Conservation (phyloP, 2,113 vertebrate genomes). For the Trachemys scripta region DNA sequence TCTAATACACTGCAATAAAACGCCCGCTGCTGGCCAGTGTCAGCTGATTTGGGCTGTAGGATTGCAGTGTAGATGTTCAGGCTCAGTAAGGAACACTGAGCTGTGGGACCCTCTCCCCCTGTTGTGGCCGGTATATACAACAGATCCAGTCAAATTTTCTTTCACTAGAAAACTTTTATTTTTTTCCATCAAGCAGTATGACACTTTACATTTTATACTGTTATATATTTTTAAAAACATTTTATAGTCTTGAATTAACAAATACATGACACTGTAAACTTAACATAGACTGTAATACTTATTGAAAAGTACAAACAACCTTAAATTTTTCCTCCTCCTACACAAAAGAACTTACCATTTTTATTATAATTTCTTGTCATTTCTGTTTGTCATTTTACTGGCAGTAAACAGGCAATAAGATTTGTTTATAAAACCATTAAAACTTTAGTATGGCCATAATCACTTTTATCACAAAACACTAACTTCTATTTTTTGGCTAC, state of each 20-base stretch:
- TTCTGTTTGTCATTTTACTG: constrained; percentile 38
- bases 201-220: constrained; percentile 58
- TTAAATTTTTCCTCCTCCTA: neutral
- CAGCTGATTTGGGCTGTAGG: neutral
- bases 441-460: neutral
- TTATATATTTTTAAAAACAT: constrained; percentile 19
- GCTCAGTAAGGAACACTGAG: neutral
- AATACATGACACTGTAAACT: constrained; percentile 20
- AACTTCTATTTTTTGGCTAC: neutral
- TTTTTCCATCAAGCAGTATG: constrained; percentile 24
- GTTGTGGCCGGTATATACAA: neutral
- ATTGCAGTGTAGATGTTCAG: neutral
- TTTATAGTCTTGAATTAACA: constrained; percentile 38
- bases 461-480: constrained; percentile 38
- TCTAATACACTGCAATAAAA: neutral
- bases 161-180: constrained; percentile 73
- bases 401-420: constrained; percentile 38
- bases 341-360: neutral
- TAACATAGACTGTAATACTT: fast-evolving
- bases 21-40: neutral
- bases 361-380: neutral
- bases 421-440: constrained; percentile 44
- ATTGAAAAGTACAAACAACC: neutral
- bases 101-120: neutral
- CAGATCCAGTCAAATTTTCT: neutral